Evolutionary conservation across 1,140 invertebrate species (phyloP).

Genomic region (Cecropterus lyciades): DNA sequence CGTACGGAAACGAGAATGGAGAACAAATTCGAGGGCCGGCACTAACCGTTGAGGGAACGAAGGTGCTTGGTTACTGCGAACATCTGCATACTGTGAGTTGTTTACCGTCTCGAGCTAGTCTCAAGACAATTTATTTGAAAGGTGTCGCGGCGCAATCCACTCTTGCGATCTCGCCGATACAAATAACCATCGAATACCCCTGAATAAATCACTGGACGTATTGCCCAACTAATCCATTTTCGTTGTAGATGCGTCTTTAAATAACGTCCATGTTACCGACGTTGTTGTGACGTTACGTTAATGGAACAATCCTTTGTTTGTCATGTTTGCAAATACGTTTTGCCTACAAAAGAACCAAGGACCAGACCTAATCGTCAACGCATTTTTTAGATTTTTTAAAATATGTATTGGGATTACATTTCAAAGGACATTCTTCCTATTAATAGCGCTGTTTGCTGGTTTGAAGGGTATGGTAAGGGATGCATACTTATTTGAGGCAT

Average conservation of each 20-base stretch:
- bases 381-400: too few relatives aligned
- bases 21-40: slow-evolving; percentile 59
- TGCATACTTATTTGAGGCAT: too few relatives aligned
- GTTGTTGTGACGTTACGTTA: slow-evolving; percentile 18
- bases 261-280: slow-evolving; percentile 37
- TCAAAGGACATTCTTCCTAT: too few relatives aligned
- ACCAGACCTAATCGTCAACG: too few relatives aligned
- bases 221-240: slow-evolving; percentile 59
- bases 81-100: slow-evolving; percentile 77
- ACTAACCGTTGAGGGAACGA: slow-evolving; percentile 59
- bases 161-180: slow-evolving; percentile 62
- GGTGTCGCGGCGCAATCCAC: slow-evolving; percentile 79
- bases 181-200: slow-evolving; percentile 58
- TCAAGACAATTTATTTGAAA: slow-evolving; percentile 83
- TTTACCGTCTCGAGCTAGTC: slow-evolving; percentile 70
- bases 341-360: not conserved
- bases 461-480: too few relatives aligned
- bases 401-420: too few relatives aligned
- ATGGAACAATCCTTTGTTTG: slow-evolving; percentile 12
- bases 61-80: slow-evolving; percentile 64
- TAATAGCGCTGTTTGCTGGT: too few relatives aligned
- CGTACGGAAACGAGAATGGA: slow-evolving; percentile 53
- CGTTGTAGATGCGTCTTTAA: slow-evolving; percentile 50
- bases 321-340: slow-evolving; percentile 7
- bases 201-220: slow-evolving; percentile 72